These are phyloP conservation scores for Galemys pyrenaicus DNA, from an alignment of 2,113 vertebrate species.

Conservation along the genomic window DNA sequence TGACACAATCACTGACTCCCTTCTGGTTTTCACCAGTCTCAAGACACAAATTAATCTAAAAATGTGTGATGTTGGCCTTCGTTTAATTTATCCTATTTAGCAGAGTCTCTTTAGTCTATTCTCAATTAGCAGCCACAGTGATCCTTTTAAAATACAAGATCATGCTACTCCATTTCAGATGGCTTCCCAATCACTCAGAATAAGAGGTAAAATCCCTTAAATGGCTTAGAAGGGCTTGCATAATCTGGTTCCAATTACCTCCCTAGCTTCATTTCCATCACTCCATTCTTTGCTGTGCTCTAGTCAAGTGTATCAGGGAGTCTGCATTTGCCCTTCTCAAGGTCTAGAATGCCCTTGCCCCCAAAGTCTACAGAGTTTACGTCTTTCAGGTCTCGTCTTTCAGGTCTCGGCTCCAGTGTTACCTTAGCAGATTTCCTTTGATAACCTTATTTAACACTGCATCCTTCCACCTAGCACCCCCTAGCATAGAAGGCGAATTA, in stretches of 20 bases:
- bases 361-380: background rate
- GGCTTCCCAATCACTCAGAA: constrained; percentile 24
- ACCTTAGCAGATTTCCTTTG: background rate
- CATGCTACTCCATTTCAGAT: background rate
- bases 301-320: background rate
- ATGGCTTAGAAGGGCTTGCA: background rate
- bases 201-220: constrained; percentile 43
- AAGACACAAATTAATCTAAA: constrained; percentile 46
- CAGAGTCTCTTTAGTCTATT: constrained; percentile 24
- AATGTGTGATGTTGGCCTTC: background rate
- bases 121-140: background rate
- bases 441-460: background rate
- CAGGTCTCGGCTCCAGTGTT: background rate
- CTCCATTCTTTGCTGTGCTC: background rate
- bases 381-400: constrained; percentile 15
- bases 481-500: background rate
- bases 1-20: constrained; percentile 19
- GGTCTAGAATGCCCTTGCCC: background rate
- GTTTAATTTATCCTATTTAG: constrained; percentile 43
- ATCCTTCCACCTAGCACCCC: background rate
- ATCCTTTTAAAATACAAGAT: constrained; percentile 52
- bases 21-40: constrained; percentile 31
- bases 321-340: background rate
- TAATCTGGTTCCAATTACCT: background rate
- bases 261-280: background rate